phyloP scores from a whole-genome alignment of 2,113 vertebrate species.

The Daboia siamensis region DNA sequence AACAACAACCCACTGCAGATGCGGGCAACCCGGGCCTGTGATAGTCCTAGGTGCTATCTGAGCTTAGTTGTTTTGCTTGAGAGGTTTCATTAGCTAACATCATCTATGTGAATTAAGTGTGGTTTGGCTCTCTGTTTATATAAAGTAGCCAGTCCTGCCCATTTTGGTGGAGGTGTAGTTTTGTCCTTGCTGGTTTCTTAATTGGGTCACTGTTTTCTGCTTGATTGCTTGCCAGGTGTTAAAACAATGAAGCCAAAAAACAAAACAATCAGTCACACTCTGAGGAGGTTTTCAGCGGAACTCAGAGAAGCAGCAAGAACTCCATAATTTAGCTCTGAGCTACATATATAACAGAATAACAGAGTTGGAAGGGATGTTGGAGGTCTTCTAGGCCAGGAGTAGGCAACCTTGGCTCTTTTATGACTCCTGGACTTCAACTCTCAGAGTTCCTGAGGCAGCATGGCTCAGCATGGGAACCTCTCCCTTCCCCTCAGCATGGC shows the following conservation, averaged over 20 bases:
- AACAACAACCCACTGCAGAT: neutral
- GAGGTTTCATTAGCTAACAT: neutral
- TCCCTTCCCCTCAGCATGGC: too few species aligned
- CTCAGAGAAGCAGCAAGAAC: neutral
- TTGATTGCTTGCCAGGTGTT: neutral
- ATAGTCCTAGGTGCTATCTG: neutral
- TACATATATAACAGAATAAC: neutral
- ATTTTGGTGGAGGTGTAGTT: neutral
- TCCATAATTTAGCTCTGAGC: neutral
- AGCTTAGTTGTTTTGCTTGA: neutral
- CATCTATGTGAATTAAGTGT: neutral
- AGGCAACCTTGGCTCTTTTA: too few species aligned
- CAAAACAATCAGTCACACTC: neutral
- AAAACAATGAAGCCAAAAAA: neutral
- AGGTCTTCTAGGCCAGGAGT: neutral
- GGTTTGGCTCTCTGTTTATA: neutral
- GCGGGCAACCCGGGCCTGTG: neutral
- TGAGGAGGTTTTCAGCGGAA: neutral
- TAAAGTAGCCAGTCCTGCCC: neutral
- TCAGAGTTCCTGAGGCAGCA: too few species aligned
- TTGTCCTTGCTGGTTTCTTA: neutral
- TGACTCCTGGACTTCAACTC: too few species aligned
- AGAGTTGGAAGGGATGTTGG: neutral
- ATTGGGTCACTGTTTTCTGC: neutral
- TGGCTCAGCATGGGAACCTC: too few species aligned